Conservation (phyloP, 2,113 vertebrate species). For the Erpornis zantholeuca region DNA sequence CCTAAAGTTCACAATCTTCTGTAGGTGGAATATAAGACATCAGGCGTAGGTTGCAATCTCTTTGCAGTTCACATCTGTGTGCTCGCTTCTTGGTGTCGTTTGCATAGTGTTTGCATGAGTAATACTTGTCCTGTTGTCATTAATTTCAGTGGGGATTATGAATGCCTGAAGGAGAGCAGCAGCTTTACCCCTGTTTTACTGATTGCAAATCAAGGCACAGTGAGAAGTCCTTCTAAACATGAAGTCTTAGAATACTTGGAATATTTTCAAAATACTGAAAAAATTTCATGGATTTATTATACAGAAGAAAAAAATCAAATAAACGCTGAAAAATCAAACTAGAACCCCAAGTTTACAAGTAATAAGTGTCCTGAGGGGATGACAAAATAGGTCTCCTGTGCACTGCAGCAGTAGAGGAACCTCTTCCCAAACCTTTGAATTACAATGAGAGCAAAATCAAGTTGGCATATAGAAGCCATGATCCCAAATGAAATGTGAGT, state of each 20-base stretch:
- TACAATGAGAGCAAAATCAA: neutral
- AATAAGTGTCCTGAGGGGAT: neutral
- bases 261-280: neutral
- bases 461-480: neutral
- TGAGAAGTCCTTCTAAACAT: neutral
- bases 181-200: neutral
- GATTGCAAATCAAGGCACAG: neutral
- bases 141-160: neutral
- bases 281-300: neutral
- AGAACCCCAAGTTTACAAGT: neutral
- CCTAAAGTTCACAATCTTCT: too few relatives aligned
- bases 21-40: too few relatives aligned
- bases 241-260: neutral
- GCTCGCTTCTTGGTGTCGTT: neutral
- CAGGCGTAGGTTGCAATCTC: too few relatives aligned
- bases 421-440: neutral
- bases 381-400: neutral
- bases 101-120: neutral
- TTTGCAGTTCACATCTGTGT: too few relatives aligned
- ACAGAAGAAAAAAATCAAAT: neutral
- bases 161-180: neutral
- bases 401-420: neutral
- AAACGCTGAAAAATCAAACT: neutral
- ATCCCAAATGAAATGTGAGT: neutral
- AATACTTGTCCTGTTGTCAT: neutral